A percentile compares a stretch with the other conserved stretches of the same genome.
These are phyloP conservation scores for Oscheius myriophilus DNA, from an alignment of 2,888 invertebrate genomes.

Conservation along the genomic window DNA sequence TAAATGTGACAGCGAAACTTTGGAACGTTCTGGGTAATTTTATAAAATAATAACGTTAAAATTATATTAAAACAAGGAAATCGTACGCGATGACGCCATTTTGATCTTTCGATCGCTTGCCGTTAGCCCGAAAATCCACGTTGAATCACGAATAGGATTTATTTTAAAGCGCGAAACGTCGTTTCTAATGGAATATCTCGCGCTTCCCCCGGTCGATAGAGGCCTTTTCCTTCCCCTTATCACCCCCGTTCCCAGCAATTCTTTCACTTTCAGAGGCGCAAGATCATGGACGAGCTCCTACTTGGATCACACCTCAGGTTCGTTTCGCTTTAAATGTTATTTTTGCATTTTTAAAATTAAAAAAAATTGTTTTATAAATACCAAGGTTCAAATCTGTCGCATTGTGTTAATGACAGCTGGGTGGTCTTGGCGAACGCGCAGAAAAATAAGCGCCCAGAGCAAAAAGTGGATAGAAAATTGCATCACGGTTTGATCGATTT, in stretches of 20 bases:
- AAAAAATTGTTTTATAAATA: no score
- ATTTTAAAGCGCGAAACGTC: background rate
- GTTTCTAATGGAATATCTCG: background rate
- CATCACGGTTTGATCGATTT: no score
- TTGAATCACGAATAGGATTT: background rate
- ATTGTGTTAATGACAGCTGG: no score
- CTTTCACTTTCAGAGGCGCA: constrained; percentile 21
- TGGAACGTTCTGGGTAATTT: no score
- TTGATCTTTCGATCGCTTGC: background rate
- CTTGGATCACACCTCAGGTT: constrained; percentile 46
- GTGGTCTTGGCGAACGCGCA: no score
- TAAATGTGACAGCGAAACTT: no score
- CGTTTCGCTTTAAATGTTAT: background rate
- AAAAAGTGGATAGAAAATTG: no score
- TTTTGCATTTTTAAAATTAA: background rate
- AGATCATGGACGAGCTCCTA: constrained; percentile 45
- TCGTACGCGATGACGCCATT: background rate
- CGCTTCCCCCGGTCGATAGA: no score
- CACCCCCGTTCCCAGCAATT: background rate
- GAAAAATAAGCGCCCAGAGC: no score
- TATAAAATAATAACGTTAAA: no score
- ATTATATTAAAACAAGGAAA: no score
- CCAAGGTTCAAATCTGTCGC: no score
- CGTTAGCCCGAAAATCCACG: background rate
- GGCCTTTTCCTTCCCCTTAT: background rate